phyloP scores from a whole-genome alignment of 2,797 vertebrate genomes.

The Dicrostonyx torquatus region DNA sequence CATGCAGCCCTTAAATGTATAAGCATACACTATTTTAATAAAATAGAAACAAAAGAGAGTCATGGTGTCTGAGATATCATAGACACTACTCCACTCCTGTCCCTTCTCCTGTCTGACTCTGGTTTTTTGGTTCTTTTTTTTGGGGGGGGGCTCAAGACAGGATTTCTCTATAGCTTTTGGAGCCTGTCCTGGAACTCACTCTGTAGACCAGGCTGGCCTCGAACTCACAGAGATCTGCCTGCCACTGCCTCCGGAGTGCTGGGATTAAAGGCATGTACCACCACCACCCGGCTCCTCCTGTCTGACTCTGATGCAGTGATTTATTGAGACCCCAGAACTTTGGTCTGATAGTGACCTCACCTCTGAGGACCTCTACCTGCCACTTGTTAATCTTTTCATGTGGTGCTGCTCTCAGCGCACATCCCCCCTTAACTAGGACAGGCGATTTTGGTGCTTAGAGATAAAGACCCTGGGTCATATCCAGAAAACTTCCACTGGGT shows the following conservation, averaged over 20 bases:
- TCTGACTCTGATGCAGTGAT: neutral
- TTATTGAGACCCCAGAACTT: constrained; percentile 22
- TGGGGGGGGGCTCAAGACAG: too few species aligned
- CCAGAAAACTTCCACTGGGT: constrained; percentile 61
- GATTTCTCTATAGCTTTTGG: too few species aligned
- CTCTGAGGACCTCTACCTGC: constrained; percentile 12
- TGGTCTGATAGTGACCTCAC: neutral
- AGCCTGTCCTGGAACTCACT: too few species aligned
- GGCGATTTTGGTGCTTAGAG: constrained; percentile 32
- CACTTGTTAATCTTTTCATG: constrained; percentile 46
- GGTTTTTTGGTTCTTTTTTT: too few species aligned
- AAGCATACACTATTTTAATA: neutral
- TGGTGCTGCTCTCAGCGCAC: constrained; percentile 17
- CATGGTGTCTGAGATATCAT: neutral
- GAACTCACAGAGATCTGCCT: too few species aligned
- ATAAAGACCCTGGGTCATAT: constrained; percentile 41
- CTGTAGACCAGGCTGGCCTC: too few species aligned
- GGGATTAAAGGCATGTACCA: too few species aligned
- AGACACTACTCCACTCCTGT: neutral
- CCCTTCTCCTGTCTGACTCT: neutral
- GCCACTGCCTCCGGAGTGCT: too few species aligned
- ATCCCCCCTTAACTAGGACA: constrained; percentile 57
- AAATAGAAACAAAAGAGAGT: neutral
- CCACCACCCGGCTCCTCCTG: too few species aligned
- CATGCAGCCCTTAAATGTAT: neutral